Evolutionary conservation across 2,797 vertebrate genomes (phyloP).

Genomic region (Takifugu ocellatus): DNA sequence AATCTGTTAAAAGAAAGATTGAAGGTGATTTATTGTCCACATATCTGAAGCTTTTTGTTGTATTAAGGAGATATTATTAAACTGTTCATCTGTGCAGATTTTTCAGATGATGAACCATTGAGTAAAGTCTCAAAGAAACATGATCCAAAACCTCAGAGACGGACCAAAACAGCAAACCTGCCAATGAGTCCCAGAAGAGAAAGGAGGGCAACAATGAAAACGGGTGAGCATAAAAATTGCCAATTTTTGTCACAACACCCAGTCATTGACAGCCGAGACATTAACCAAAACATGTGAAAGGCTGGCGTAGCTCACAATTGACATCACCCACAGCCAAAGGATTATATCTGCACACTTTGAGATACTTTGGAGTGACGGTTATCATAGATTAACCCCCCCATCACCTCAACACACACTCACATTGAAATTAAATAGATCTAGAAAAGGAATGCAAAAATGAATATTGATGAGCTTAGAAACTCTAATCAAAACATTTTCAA

Average conservation of each 20-base stretch:
- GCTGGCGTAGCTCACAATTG: no score
- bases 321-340: slow-evolving; percentile 33
- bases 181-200: slow-evolving; percentile 25
- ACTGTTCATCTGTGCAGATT: slow-evolving; percentile 11
- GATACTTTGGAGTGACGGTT: no score
- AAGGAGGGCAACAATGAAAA: slow-evolving; percentile 37
- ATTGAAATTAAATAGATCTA: slow-evolving; percentile 18
- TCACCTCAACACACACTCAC: neutral
- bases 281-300: no score
- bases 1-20: slow-evolving; percentile 14
- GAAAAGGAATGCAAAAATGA: slow-evolving; percentile 25
- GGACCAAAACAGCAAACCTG: neutral
- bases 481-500: neutral
- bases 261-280: no score
- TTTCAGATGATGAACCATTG: slow-evolving; percentile 54
- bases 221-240: slow-evolving; percentile 14
- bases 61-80: neutral
- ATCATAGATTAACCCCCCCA: neutral
- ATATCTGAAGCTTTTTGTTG: neutral
- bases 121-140: slow-evolving; percentile 33
- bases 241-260: neutral
- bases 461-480: slow-evolving; percentile 26
- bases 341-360: slow-evolving; percentile 18
- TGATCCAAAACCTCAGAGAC: slow-evolving; percentile 12
- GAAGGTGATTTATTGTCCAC: slow-evolving; percentile 16